Conservation (phyloP, 2,888 invertebrate species). For the Apamea crenata region DNA sequence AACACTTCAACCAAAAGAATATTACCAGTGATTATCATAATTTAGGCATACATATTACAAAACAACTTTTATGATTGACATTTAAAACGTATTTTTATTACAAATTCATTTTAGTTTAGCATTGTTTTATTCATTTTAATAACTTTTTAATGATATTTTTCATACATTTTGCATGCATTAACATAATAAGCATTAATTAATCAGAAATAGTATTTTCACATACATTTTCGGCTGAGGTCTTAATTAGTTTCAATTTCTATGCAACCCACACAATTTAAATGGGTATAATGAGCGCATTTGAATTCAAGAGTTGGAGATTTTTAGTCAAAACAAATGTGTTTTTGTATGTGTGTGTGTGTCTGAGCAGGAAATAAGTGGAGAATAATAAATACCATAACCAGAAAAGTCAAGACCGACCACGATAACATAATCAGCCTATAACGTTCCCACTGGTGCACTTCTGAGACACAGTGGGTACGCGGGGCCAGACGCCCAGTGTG, state of each 20-base stretch:
- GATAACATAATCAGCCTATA: not conserved
- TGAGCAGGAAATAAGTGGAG: not conserved
- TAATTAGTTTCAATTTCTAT: constrained; percentile 42
- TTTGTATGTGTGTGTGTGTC: not conserved
- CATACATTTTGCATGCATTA: constrained; percentile 27
- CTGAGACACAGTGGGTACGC: not conserved
- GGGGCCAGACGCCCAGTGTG: no score
- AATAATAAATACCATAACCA: not conserved
- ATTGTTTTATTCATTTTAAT: constrained; percentile 40
- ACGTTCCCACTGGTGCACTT: not conserved
- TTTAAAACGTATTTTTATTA: constrained; percentile 32
- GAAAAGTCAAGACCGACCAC: not conserved
- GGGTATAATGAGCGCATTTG: constrained; percentile 32
- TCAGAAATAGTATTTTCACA: constrained; percentile 34
- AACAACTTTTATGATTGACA: constrained; percentile 42
- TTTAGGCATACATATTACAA: constrained; percentile 31
- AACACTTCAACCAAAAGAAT: constrained; percentile 20
- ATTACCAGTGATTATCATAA: constrained; percentile 44
- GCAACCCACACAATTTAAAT: constrained; percentile 18
- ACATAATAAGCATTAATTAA: constrained; percentile 34
- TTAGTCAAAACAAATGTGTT: not conserved
- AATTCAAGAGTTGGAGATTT: constrained; percentile 25
- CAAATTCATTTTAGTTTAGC: constrained; percentile 10
- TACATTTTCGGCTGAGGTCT: constrained; percentile 23
- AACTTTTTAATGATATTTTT: constrained; percentile 6